Evolutionary conservation across 2,113 vertebrate species (phyloP).

Genomic region (Elanus axillaris): DNA sequence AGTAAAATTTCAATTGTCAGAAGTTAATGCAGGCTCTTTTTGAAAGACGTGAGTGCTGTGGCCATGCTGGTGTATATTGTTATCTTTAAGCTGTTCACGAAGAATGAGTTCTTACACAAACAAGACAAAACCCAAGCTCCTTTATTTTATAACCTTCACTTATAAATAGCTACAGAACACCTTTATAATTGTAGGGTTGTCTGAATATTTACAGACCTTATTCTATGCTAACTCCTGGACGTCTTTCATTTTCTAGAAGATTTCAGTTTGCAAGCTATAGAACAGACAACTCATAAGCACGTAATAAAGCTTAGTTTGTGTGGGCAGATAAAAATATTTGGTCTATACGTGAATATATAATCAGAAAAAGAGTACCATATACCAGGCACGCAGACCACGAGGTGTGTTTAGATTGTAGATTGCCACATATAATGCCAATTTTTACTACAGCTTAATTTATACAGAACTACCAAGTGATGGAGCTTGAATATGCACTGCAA

Average conservation of each 20-base stretch:
- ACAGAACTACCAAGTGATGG: not conserved
- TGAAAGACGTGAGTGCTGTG: not conserved
- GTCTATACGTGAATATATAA: not conserved
- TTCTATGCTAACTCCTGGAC: not conserved
- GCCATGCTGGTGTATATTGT: not conserved
- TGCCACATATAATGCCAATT: not conserved
- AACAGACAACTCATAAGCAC: not conserved
- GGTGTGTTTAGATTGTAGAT: not conserved
- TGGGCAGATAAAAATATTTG: not conserved
- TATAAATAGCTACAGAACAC: not conserved
- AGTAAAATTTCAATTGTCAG: not conserved
- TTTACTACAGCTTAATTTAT: not conserved
- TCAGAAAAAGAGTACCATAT: not conserved
- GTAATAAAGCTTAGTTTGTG: not conserved
- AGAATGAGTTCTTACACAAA: not conserved
- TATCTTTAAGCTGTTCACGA: not conserved
- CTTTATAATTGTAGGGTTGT: not conserved
- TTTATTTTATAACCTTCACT: not conserved
- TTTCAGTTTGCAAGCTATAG: not conserved
- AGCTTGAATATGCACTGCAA: not conserved
- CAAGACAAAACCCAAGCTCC: not conserved
- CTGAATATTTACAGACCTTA: not conserved
- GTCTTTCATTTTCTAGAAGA: not conserved
- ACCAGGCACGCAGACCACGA: not conserved
- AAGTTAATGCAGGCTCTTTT: not conserved